Conservation (phyloP, 2,888 invertebrate species). For the Acheta domesticus region DNA sequence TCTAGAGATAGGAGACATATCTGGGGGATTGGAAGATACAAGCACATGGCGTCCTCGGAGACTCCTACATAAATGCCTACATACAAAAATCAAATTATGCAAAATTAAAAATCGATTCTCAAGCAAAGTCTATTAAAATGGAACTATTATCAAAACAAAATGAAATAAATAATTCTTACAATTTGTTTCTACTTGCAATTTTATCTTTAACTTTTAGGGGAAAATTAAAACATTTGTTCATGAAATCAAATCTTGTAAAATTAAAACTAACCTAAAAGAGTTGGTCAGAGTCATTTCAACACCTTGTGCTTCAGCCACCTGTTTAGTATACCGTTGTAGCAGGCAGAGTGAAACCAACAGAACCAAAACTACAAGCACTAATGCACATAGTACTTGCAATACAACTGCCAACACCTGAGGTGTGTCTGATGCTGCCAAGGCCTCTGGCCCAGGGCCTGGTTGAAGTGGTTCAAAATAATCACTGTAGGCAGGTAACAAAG, state of each 20-base stretch:
- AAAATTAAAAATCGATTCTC: too few species aligned
- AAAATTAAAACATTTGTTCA: not conserved
- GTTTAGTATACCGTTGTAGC: slow-evolving; percentile 62
- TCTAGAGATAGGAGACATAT: slow-evolving; percentile 75
- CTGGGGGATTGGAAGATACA: slow-evolving; percentile 67
- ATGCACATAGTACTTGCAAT: slow-evolving; percentile 64
- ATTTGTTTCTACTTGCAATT: not conserved
- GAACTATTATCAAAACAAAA: not conserved
- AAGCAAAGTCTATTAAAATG: not conserved
- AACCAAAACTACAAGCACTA: slow-evolving; percentile 61
- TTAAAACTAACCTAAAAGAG: slow-evolving; percentile 57
- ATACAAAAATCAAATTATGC: slow-evolving; percentile 29
- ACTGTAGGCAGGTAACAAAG: slow-evolving; percentile 65
- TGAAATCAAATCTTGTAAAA: not conserved
- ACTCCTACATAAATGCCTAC: slow-evolving; percentile 61
- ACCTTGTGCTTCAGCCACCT: slow-evolving; percentile 60
- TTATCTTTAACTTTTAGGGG: not conserved
- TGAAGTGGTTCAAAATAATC: slow-evolving; percentile 70
- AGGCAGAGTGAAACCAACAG: slow-evolving; percentile 62
- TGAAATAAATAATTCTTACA: not conserved
- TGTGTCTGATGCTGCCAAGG: slow-evolving; percentile 37
- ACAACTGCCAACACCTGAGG: slow-evolving; percentile 43
- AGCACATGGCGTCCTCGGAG: slow-evolving; percentile 63
- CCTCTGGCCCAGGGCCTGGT: slow-evolving; percentile 66
- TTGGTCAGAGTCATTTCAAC: slow-evolving; percentile 66